Evolutionary conservation across 2,113 vertebrate genomes (phyloP), one percentile per base, ranked within the genome.

Genomic region (Phaethon lepturus): DNA sequence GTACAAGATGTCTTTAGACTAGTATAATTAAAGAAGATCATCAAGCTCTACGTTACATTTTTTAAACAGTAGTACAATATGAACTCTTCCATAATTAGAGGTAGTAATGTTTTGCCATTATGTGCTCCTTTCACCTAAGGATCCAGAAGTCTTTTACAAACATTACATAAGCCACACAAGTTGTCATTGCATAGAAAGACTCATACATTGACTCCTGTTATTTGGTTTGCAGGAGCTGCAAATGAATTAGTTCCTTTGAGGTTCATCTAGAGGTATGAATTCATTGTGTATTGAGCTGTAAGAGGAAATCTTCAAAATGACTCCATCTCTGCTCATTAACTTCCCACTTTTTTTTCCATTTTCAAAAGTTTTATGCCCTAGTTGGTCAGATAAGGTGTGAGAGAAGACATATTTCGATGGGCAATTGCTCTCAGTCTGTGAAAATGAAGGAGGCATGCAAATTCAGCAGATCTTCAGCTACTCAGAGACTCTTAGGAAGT

Each of bases 1-100:
- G 35, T 62, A 8, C 17, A 73, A 82, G 62, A 33, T 24, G 86
- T 67, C 42, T 79, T 91, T 94, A 92, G 62, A 63, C 49, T 73
- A 58, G 17, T 40, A 22, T 83, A 77, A 71, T 83, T 79, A 60
- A 38, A 58, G 25, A 92, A 91, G 94, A 18, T 11, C 17, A 72
- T 91, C 24, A 53, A 83, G 16, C 28, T 90, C 35, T 67, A 76
- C 18, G 82, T 90, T 90, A 73, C 26, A 42, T 89, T 77, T 93
- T 94, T 67, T 17, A 55, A 89, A 82, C 38, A 74, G 12, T 9
- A 52, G 12, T 29, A 44, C 18, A 58, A 4, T 93, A 63, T 83
- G 33, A 89, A 35, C 28, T 74, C 11, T 38, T 90, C 25, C 90
- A 23, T 88, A 92, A 95, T 96, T 93, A 94, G 93, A 74, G 90